phyloP scores from a whole-genome alignment of 2,888 invertebrate genomes.

The Drosophila paramelanica region DNA sequence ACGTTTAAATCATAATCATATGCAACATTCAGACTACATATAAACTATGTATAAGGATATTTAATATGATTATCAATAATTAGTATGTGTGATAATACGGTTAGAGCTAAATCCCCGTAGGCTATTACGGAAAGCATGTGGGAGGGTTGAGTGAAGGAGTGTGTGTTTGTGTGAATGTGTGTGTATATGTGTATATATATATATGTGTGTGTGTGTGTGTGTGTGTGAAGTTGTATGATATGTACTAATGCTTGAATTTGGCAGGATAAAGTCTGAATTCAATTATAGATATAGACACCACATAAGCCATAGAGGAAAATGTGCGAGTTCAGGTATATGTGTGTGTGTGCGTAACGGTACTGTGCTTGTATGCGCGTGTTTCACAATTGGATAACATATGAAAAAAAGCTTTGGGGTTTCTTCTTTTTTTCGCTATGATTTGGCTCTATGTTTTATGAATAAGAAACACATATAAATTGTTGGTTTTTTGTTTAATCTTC shows the following conservation, averaged over 20 bases:
- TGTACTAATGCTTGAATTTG: not conserved
- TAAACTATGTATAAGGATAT: conserved; percentile 4
- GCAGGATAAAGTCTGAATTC: not conserved
- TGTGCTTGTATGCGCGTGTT: not conserved
- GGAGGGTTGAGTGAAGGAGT: not conserved
- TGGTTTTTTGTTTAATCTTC: conserved; percentile 74
- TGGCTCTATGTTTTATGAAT: conserved; percentile 42
- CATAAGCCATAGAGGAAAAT: not conserved
- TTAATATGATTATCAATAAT: conserved; percentile 6
- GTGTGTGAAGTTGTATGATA: not conserved
- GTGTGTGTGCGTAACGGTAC: not conserved
- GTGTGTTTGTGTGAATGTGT: not conserved
- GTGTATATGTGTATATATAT: not conserved
- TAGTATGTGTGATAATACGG: conserved; percentile 5
- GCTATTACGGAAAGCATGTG: not conserved
- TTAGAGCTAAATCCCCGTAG: not conserved
- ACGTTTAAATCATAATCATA: conserved; percentile 2
- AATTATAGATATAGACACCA: not conserved
- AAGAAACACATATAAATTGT: conserved; percentile 79
- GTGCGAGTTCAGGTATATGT: not conserved
- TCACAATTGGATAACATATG: not conserved
- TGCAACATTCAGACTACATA: conserved; percentile 5
- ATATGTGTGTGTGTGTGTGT: not conserved
- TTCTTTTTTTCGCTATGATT: not conserved
- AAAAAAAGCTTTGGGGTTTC: not conserved